These are phyloP conservation scores for Lamprotornis superbus DNA, from an alignment of 2,113 vertebrate species.

Conservation along the genomic window DNA sequence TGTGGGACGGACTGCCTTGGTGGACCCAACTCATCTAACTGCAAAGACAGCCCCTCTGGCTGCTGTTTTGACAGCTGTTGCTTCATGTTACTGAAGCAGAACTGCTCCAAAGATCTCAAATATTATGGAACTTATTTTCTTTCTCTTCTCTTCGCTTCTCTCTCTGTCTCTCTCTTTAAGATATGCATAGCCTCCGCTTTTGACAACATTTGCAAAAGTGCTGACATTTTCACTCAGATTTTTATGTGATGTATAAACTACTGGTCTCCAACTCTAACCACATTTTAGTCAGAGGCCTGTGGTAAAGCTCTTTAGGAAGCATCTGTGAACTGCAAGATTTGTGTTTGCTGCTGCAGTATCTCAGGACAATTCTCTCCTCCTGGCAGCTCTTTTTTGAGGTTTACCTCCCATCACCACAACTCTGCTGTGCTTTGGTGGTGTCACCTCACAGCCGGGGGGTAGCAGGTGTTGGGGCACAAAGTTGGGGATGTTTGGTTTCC, in stretches of 20 bases:
- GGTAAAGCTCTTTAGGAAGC: background rate
- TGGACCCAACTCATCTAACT: background rate
- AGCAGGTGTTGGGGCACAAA: accelerated
- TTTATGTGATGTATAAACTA: background rate
- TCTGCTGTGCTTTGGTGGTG: background rate
- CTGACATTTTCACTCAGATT: background rate
- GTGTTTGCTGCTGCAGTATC: background rate
- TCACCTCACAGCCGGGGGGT: background rate
- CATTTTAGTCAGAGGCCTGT: background rate
- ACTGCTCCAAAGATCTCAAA: background rate
- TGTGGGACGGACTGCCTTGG: background rate
- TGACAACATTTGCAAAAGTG: background rate
- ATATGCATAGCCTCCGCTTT: background rate
- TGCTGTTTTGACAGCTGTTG: background rate
- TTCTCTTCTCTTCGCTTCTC: background rate
- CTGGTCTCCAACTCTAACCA: background rate
- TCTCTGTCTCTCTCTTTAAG: background rate
- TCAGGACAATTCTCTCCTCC: background rate
- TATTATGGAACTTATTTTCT: background rate
- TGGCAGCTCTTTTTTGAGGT: background rate
- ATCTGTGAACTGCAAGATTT: background rate
- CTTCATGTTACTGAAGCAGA: background rate
- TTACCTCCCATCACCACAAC: background rate
- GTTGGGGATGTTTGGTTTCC: background rate
- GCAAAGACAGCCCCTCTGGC: background rate